A percentile compares a stretch with the other conserved stretches of the same genome.
These are phyloP conservation scores for Dolichallabes microphthalmus DNA, from an alignment of 2,113 vertebrate species.

Conservation along the genomic window DNA sequence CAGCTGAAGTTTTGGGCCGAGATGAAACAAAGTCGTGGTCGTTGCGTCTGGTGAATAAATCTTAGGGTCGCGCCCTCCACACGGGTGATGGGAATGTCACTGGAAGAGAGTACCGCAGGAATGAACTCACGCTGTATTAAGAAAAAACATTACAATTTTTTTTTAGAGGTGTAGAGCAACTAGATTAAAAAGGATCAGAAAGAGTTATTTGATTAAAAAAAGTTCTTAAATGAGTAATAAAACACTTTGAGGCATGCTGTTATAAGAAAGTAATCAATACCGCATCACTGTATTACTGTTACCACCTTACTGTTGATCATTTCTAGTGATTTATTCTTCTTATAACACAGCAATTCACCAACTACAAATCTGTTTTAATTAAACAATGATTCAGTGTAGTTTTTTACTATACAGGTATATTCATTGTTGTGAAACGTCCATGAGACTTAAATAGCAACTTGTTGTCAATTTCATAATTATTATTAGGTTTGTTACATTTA, in stretches of 20 bases:
- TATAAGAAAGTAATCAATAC: constrained; percentile 6
- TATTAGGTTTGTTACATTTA: neutral
- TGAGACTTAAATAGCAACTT: neutral
- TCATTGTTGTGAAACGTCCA: neutral
- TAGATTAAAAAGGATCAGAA: constrained; percentile 3
- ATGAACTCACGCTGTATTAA: constrained; percentile 23
- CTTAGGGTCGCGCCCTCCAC: constrained; percentile 18
- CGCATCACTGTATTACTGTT: neutral
- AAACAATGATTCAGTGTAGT: neutral
- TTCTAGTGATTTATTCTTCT: neutral
- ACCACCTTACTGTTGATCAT: neutral
- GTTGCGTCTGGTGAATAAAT: constrained; percentile 37
- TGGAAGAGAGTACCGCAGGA: constrained; percentile 31
- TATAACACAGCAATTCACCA: neutral
- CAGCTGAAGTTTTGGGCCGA: constrained; percentile 33
- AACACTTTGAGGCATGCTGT: neutral
- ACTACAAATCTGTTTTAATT: neutral
- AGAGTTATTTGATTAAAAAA: constrained; percentile 7
- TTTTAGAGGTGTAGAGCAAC: neutral
- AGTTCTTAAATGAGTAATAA: neutral
- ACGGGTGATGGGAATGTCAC: constrained; percentile 23
- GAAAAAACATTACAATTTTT: constrained; percentile 28
- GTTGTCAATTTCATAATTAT: neutral
- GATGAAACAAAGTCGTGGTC: constrained; percentile 45
- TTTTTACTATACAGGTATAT: neutral